Conservation (phyloP, 2,113 vertebrate species). For the Protomyctophum bolini region DNA sequence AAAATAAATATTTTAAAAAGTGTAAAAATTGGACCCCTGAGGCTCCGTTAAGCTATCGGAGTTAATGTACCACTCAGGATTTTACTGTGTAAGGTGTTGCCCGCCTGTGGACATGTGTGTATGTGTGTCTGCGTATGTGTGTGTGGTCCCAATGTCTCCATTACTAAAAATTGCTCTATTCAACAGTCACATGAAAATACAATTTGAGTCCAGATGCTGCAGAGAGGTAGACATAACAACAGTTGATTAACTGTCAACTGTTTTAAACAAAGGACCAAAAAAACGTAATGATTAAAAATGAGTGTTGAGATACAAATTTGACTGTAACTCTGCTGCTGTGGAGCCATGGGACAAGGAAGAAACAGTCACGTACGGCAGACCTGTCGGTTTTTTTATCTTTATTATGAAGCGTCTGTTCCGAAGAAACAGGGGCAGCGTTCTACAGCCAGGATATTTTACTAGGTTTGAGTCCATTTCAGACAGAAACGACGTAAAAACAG, state of each 20-base stretch:
- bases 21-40: too few relatives aligned
- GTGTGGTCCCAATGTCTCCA: conserved; percentile 26
- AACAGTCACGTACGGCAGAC: too few relatives aligned
- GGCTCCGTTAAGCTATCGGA: too few relatives aligned
- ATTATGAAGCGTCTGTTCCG: too few relatives aligned
- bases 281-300: conserved; percentile 3
- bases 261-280: conserved; percentile 3
- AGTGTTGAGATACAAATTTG: background rate
- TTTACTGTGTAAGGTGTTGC: conserved; percentile 4
- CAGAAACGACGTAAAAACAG: conserved; percentile 37
- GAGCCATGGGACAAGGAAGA: background rate
- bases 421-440: too few relatives aligned
- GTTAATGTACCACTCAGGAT: too few relatives aligned
- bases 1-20: too few relatives aligned
- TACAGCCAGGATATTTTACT: too few relatives aligned
- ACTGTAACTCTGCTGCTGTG: conserved; percentile 16
- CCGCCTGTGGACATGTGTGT: conserved; percentile 18
- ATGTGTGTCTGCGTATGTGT: conserved; percentile 7
- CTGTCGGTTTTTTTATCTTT: too few relatives aligned
- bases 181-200: conserved; percentile 3
- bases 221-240: background rate
- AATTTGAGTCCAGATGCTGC: conserved; percentile 1
- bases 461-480: too few relatives aligned
- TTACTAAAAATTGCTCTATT: conserved; percentile 13
- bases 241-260: conserved; percentile 6